Evolutionary conservation across 2,113 vertebrate genomes (phyloP), one percentile per base, ranked within the genome.

Genomic region (Pterocles orientalis): DNA sequence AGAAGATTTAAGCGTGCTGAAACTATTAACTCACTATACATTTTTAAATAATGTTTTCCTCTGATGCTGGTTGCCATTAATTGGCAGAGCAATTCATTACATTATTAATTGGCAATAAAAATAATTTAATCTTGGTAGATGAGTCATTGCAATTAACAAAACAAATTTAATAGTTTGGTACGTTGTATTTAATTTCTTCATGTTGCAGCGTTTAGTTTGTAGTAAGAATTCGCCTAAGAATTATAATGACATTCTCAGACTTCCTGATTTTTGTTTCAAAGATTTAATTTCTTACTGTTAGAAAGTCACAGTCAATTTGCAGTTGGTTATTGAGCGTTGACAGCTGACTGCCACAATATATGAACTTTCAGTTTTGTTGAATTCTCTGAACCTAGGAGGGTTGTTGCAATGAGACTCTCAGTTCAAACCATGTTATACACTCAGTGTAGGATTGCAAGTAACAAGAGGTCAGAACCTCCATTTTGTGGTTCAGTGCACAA

Each of bases 401-500:
- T 56, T 70, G 57, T 64, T 83, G 56, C 82, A 80, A 23, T 62
- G 41, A 84, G 83, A 60, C 82, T 86, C 91, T 97, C 50, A n/a
- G 85, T 81, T 96, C 92, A 81, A 93, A 86, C 57, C 14, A 7
- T 84, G 71, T 86, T 75, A 56, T 39, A 56, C 61, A 70, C 73
- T 79, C 36, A 73, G 79, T 86, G 62, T 82, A 96, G 91, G 84
- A 84, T 47, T 90, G 66, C 79, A 92, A 76, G 73, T 81, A 94
- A 47, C 75, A 85, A 92, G 82, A 86, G 90, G 93, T 94, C 94
- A 96, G 90, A 91, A 84, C 88, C 89, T 86, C 91, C 76, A 91
- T 96, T 95, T 94, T 97, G 85, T 88, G 92, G 93, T 92, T 97
- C 95, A 95, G 18, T 82, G 82, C 62, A 92, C 92, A 94, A 93